A percentile compares a stretch with the other conserved stretches of the same genome.
Evolutionary conservation across 2,113 vertebrate species (phyloP).

Genomic region (Heloderma charlesbogerti): DNA sequence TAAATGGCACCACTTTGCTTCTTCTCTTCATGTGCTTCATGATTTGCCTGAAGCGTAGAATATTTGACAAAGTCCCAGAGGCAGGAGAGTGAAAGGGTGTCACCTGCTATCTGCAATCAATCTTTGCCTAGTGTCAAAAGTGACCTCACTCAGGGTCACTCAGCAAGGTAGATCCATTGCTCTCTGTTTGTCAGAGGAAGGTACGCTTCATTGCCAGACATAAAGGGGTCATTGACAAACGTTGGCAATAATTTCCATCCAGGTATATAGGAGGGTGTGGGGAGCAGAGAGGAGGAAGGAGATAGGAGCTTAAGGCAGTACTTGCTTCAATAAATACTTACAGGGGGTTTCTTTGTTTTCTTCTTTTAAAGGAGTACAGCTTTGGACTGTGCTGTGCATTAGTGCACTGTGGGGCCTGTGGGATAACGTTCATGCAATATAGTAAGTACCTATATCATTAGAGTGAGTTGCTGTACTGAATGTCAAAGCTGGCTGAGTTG

Average conservation of each 20-base stretch:
- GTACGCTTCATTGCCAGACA: slow-evolving; percentile 59
- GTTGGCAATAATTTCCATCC: slow-evolving; percentile 74
- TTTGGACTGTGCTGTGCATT: slow-evolving; percentile 30
- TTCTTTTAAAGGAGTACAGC: slow-evolving; percentile 6
- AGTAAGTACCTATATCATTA: slow-evolving; percentile 33
- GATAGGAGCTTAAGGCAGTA: slow-evolving; percentile 67
- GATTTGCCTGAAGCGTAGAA: slow-evolving; percentile 48
- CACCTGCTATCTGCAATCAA: slow-evolving; percentile 75
- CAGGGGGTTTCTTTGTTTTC: slow-evolving; percentile 25
- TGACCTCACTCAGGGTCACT: slow-evolving; percentile 53
- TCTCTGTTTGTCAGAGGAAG: slow-evolving; percentile 55
- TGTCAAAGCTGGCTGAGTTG: slow-evolving; percentile 7
- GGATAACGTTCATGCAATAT: slow-evolving; percentile 9
- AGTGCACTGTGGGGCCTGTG: slow-evolving; percentile 46
- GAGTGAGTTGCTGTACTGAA: slow-evolving; percentile 40
- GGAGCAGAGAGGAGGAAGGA: not conserved
- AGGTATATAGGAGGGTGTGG: slow-evolving; percentile 28
- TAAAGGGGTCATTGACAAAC: slow-evolving; percentile 70
- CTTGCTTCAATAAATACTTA: slow-evolving; percentile 72
- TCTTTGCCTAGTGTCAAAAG: slow-evolving; percentile 65
- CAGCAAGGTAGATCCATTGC: slow-evolving; percentile 57
- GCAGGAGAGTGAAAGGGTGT: slow-evolving; percentile 59
- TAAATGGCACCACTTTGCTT: not conserved
- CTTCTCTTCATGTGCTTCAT: fast-evolving
- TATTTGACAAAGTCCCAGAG: slow-evolving; percentile 57